These are phyloP conservation scores for Aldrovandia affinis DNA, from an alignment of 2,797 vertebrate genomes.

Conservation along the genomic window DNA sequence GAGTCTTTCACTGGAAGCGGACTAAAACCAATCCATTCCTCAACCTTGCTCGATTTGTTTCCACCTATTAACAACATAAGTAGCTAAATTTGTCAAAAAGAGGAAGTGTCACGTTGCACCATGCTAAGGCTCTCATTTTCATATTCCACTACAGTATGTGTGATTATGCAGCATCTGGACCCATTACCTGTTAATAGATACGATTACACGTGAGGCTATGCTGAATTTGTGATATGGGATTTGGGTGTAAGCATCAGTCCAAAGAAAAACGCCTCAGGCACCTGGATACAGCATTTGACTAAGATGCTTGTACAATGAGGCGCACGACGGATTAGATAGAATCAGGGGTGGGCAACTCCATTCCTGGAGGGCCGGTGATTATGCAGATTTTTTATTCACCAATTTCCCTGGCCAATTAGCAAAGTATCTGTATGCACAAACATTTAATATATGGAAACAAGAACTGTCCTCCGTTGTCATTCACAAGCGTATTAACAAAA, in stretches of 20 bases:
- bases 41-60: neutral
- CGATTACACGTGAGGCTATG: no score
- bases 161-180: no score
- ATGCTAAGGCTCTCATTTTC: neutral
- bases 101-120: neutral
- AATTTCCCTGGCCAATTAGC: no score
- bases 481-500: no score
- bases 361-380: no score
- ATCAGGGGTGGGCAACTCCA: no score
- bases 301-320: neutral
- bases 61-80: neutral
- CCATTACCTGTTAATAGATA: no score
- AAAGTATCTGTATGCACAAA: no score
- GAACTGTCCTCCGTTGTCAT: no score
- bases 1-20: neutral
- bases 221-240: neutral
- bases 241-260: neutral
- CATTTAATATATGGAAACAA: no score
- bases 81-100: neutral
- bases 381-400: no score
- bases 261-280: neutral
- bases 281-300: neutral
- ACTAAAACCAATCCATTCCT: neutral
- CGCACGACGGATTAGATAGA: neutral
- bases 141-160: neutral